These are phyloP conservation scores for Tribolium madens DNA, from an alignment of 1,140 invertebrate genomes.

Conservation along the genomic window DNA sequence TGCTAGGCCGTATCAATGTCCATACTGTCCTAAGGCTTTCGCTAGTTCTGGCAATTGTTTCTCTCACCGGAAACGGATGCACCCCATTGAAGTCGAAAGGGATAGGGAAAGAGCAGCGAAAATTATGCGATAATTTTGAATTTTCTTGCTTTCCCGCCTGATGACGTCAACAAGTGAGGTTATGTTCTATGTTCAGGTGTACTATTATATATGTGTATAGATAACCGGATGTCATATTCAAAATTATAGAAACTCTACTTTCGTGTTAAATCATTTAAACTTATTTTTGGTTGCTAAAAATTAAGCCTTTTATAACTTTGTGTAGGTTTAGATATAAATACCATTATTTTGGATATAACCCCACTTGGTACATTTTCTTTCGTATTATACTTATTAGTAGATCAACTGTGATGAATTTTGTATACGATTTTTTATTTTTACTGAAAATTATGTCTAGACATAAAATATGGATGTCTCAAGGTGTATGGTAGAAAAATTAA, in stretches of 20 bases:
- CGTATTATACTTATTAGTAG: conserved; percentile 45
- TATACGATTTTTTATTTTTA: conserved; percentile 49
- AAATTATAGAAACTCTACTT: conserved; percentile 32
- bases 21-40: conserved; percentile 84
- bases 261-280: neutral
- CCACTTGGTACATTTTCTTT: conserved; percentile 45
- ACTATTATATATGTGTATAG: conserved; percentile 30
- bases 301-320: conserved; percentile 3
- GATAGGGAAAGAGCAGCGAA: conserved; percentile 60
- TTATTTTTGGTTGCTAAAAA: neutral
- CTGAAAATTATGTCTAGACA: conserved; percentile 23
- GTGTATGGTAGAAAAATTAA: conserved; percentile 40
- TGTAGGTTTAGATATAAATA: neutral
- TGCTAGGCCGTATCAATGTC: conserved; percentile 83
- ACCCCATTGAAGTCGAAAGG: conserved; percentile 68
- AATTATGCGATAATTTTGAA: conserved; percentile 59
- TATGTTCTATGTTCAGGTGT: conserved; percentile 31
- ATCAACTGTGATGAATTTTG: conserved; percentile 54
- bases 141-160: conserved; percentile 6
- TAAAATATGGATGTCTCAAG: conserved; percentile 33
- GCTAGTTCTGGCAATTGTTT: conserved; percentile 83
- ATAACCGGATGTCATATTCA: conserved; percentile 29
- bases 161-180: conserved; percentile 40
- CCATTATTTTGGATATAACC: conserved; percentile 34
- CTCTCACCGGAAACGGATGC: conserved; percentile 80